These are phyloP conservation scores for Ophion ventricosus DNA, from an alignment of 2,888 invertebrate genomes.

Conservation along the genomic window DNA sequence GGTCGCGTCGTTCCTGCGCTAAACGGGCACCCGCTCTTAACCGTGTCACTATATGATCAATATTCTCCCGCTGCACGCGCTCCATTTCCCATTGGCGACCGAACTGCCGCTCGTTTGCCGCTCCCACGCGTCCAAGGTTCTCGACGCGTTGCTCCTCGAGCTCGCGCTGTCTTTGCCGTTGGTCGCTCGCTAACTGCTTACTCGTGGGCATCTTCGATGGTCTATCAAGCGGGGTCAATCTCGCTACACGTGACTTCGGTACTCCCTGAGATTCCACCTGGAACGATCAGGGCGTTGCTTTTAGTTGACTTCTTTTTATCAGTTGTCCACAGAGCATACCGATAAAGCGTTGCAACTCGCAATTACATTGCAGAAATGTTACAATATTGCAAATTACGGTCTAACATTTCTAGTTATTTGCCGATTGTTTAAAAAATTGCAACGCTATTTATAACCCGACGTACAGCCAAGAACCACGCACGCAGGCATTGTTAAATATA, in stretches of 20 bases:
- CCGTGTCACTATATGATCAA: neutral
- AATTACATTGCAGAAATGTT: neutral
- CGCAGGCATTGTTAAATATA: no score
- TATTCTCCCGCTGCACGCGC: neutral
- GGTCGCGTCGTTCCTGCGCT: neutral
- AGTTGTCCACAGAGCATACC: neutral
- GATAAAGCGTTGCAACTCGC: neutral
- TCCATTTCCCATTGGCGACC: neutral
- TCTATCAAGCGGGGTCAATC: neutral
- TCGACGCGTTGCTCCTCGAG: neutral
- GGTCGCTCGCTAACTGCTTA: neutral
- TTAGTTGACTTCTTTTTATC: neutral
- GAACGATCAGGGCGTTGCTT: neutral
- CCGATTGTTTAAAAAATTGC: no score
- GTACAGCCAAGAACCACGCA: no score
- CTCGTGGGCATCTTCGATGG: neutral
- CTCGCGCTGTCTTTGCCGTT: neutral
- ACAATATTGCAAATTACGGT: neutral
- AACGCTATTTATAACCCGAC: no score
- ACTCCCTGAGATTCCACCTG: neutral
- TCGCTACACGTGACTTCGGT: neutral
- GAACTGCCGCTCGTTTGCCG: neutral
- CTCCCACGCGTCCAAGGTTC: neutral
- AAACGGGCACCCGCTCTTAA: neutral
- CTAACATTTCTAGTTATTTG: no score